Evolutionary conservation across 2,113 vertebrate species (phyloP).

Genomic region (Balaeniceps rex): DNA sequence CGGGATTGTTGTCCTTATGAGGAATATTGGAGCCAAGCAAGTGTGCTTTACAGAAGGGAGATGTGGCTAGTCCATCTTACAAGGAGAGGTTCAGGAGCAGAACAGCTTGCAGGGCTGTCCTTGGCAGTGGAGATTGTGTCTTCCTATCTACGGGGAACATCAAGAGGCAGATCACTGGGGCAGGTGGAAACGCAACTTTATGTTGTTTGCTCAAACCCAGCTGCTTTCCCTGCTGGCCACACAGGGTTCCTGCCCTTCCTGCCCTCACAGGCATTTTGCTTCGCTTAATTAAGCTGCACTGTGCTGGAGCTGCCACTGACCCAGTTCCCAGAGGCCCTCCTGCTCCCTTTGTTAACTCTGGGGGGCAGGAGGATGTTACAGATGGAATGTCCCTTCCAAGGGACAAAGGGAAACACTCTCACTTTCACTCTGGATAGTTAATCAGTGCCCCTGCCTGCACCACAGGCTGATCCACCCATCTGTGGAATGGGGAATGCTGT

Average conservation of each 20-base stretch:
- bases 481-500: neutral
- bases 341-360: neutral
- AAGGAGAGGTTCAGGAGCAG: neutral
- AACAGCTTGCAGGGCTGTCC: neutral
- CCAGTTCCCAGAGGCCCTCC: conserved; percentile 55
- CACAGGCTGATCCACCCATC: neutral
- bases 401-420: conserved; percentile 19
- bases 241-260: neutral
- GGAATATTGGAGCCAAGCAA: neutral
- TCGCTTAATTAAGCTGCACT: conserved; percentile 1
- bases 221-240: neutral
- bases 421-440: neutral
- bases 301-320: conserved; percentile 21
- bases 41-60: neutral
- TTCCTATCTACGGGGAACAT: neutral
- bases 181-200: neutral
- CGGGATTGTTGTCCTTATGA: neutral
- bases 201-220: neutral
- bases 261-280: neutral
- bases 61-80: neutral
- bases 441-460: neutral
- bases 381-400: neutral
- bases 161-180: neutral
- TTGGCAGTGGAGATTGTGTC: neutral
- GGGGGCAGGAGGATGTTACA: neutral